Percentiles rank a stretch among this genome's conserved stretches.
phyloP scores from a whole-genome alignment of 2,113 vertebrate genomes.

The Aix galericulata region DNA sequence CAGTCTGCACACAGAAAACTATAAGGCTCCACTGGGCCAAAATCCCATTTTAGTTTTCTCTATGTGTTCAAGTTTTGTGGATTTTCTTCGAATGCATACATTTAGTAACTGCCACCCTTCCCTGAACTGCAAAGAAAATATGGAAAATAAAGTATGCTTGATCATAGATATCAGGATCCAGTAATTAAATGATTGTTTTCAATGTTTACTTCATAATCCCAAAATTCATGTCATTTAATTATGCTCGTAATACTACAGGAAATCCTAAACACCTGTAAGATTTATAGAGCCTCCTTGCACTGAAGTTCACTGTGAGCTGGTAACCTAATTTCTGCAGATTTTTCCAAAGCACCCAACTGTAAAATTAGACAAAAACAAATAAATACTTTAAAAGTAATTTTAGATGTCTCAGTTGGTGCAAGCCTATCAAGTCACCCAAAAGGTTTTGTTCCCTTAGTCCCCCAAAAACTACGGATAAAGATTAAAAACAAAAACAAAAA shows the following conservation, averaged over 20 bases:
- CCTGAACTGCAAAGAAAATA: neutral
- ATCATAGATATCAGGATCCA: neutral
- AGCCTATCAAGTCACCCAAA: neutral
- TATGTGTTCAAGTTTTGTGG: accelerated
- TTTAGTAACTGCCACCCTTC: neutral
- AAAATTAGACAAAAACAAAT: neutral
- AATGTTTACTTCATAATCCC: neutral
- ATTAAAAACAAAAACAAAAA: neutral
- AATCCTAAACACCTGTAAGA: neutral
- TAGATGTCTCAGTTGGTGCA: neutral
- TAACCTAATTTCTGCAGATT: neutral
- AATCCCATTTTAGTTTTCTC: neutral
- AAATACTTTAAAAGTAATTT: neutral
- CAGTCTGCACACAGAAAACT: neutral
- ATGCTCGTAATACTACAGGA: neutral
- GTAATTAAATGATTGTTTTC: neutral
- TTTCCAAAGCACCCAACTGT: neutral
- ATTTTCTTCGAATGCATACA: accelerated
- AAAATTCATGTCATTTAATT: neutral
- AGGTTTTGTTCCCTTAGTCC: neutral
- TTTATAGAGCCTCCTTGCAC: neutral
- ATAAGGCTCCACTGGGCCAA: neutral
- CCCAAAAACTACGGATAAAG: neutral
- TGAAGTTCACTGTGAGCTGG: neutral
- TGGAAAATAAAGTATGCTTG: neutral